Base-by-base conservation (phyloP, 2,888 invertebrate species). In the Caradrina clavipalpis region DNA sequence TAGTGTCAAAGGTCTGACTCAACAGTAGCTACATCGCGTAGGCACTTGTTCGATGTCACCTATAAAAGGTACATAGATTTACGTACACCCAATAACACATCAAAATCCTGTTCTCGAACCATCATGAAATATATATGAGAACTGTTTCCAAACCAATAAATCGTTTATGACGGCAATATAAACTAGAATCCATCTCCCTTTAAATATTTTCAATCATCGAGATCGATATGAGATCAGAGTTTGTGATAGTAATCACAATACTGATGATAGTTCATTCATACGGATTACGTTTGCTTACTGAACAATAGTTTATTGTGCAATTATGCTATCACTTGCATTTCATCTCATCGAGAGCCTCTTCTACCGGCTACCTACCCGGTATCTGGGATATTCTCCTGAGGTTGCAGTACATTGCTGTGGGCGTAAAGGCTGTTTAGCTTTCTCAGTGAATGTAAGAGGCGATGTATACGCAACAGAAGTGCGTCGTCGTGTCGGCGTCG, bases 251-350 rank as follows among this genome's bases (percentile, higher is more conserved):
- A 82, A 90, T 90, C 89, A 83, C 85, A 87, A 88, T 84, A 85
- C 85, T 87, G 90, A 88, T 87, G 91, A 92, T 89, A 87, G 88
- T 92, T 92, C 90, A 94, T 93, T 93, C 92, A 92, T 90, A 90
- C 86, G 87, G 86, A 90, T 90, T 90, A 90, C 86, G 88, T 91
- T 75, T 73, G 73, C 64, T 90, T 88, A 87, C 81, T 86, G 88
- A 91, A 95, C 94, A 95, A 94, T 92, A 88, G 87, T 88, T 91
- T 91, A 91, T 93, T 94, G 93, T 94, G 93, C 93, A 95, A 94
- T 94, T 93, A 93, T 88, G 85, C 87, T 93, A 94, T 94, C 92
- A 86, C 88, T 88, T 81, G 89, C 91, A 93, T 94, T 93, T 93
- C 91, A 94, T 94, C 93, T 93, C 88, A 87, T 89, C 89, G 87